phyloP scores from a whole-genome alignment of 2,888 invertebrate species.

The Morinoia aosen region DNA sequence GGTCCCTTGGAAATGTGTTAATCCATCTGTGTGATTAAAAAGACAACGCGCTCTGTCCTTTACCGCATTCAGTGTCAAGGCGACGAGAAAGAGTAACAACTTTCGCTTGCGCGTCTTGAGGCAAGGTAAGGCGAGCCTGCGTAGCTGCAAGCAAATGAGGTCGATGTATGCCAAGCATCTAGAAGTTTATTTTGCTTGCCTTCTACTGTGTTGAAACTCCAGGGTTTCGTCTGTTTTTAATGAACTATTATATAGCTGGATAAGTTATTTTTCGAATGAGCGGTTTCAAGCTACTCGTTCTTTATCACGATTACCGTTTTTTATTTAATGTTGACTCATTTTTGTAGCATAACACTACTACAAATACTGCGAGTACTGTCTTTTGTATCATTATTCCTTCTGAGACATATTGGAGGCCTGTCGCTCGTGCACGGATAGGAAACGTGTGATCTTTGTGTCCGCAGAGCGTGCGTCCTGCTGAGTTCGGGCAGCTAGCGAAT shows the following conservation, averaged over 20 bases:
- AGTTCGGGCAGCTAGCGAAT: neutral
- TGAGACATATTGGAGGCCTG: neutral
- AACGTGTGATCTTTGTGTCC: neutral
- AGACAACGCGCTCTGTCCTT: too few species aligned
- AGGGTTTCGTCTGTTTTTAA: neutral
- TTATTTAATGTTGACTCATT: neutral
- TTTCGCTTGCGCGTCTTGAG: too few species aligned
- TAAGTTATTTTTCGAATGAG: neutral
- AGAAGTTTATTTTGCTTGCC: neutral
- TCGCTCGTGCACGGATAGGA: neutral
- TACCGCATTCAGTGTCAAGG: too few species aligned
- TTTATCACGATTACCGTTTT: neutral
- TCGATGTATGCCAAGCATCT: neutral
- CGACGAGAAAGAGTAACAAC: too few species aligned
- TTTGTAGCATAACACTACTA: neutral
- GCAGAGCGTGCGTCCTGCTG: neutral
- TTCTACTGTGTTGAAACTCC: neutral
- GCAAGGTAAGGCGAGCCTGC: neutral
- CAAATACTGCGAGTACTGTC: neutral
- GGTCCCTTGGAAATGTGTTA: too few species aligned
- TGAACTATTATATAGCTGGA: neutral
- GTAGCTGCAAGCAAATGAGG: neutral
- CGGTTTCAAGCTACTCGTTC: neutral
- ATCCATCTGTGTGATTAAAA: too few species aligned
- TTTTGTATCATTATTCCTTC: neutral